These are phyloP conservation scores for Todus mexicanus DNA, from an alignment of 2,797 vertebrate genomes.

Conservation along the genomic window DNA sequence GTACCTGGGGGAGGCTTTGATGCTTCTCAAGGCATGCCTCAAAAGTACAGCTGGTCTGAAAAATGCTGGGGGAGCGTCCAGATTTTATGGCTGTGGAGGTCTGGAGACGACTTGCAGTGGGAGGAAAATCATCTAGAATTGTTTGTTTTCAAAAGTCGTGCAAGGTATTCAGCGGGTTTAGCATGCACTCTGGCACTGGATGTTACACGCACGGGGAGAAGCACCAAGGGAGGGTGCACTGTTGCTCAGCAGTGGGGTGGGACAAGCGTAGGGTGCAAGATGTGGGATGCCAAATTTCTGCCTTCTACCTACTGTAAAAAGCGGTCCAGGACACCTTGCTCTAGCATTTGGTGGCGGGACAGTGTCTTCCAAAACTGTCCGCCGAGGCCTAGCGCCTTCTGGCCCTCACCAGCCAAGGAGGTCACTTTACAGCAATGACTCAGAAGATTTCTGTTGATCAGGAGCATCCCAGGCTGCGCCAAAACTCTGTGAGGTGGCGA, in stretches of 20 bases:
- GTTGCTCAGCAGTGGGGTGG: background rate
- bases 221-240: fast-evolving
- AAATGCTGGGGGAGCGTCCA: background rate
- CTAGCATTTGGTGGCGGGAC: background rate
- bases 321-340: background rate
- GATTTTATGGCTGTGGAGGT: background rate
- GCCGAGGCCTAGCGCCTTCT: background rate
- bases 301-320: background rate
- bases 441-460: background rate
- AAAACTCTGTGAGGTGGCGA: background rate
- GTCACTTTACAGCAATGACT: background rate
- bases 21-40: background rate
- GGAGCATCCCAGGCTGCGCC: background rate
- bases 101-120: background rate
- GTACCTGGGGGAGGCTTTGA: background rate
- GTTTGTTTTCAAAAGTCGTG: background rate
- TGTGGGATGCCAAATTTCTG: background rate
- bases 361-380: background rate
- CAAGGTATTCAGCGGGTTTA: background rate
- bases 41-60: background rate
- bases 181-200: background rate
- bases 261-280: background rate
- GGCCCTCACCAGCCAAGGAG: background rate
- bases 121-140: background rate
- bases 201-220: background rate